Evolutionary conservation across 2,797 vertebrate species (phyloP), one percentile per base, ranked within the genome.

Genomic region (Coluber constrictor): DNA sequence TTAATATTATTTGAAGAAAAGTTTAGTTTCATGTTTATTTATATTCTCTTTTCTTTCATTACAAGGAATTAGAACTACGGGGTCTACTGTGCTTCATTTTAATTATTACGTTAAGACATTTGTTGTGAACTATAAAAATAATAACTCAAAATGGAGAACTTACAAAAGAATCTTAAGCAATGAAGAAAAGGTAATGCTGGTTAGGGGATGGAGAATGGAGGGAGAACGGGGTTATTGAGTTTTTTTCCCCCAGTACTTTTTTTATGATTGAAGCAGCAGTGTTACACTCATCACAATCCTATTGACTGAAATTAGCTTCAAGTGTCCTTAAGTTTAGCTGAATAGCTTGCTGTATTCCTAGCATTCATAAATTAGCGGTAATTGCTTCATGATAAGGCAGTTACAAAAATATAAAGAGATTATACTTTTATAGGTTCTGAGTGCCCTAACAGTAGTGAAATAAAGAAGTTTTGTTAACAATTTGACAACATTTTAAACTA

Each of bases 71-170:
- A 96, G 97, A 94, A 98, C 98, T 18, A 96, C 97, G 57, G 98
- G 98, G 93, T 98, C 98, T 60, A 95, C 96, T 0, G 92, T 93
- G 47, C 74, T 94, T 61, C 97, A 97, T 93, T 97, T 97, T 91
- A 97, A 98, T 95, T 98, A 97, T 79, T 98, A 97, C 1, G 98
- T 98, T 43, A 97, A 97, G 95, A 98, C 97, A 37, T 98, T 98
- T 96, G 97, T 97, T 93, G 96, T 98, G 94, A 96, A 97, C 93
- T 98, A 98, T 95, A 98, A 95, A 97, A 98, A 97, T 94, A 98
- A 97, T 95, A 98, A 97, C 93, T 97, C 97, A 0, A 98, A 98
- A 94, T 98, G 98, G 98, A 98, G 95, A 94, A 97, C 96, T 18
- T 98, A 98, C 95, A 98, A 97, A 90, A 97, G 97, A 95, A 96